phyloP scores from a whole-genome alignment of 2,113 vertebrate species.

The Lophura nycthemera region DNA sequence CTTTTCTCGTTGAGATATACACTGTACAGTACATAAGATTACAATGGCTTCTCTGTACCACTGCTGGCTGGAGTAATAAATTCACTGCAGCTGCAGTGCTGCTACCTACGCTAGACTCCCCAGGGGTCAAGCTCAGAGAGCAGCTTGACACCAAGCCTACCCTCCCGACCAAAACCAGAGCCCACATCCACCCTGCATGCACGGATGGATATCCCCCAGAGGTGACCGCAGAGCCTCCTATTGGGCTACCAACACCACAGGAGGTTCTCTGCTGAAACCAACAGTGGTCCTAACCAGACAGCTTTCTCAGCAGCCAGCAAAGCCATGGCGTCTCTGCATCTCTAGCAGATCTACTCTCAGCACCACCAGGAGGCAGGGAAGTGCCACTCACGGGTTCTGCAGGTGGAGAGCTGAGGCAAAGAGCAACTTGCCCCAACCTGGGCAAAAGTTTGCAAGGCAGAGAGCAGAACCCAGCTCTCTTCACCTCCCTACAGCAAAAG shows the following conservation, averaged over 20 bases:
- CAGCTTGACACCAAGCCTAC: background rate
- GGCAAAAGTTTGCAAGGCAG: background rate
- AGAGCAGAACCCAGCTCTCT: background rate
- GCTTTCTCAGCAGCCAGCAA: background rate
- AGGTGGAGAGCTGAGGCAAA: slow-evolving; percentile 26
- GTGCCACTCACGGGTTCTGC: background rate
- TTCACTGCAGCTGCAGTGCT: slow-evolving; percentile 23
- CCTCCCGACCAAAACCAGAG: background rate
- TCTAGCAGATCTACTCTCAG: background rate
- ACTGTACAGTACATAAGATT: slow-evolving; percentile 42
- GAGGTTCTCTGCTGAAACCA: background rate
- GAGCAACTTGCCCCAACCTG: background rate
- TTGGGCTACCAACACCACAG: fast-evolving
- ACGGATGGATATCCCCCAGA: fast-evolving
- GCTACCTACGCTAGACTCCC: background rate
- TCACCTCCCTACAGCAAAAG: background rate
- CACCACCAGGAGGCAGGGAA: slow-evolving; percentile 62
- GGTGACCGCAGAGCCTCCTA: background rate
- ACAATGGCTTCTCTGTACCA: slow-evolving; percentile 67
- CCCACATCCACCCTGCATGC: background rate
- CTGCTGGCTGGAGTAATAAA: slow-evolving; percentile 59
- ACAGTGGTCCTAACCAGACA: fast-evolving
- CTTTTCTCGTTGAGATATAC: slow-evolving; percentile 67
- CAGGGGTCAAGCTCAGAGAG: background rate
- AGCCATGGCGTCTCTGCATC: background rate